These are phyloP conservation scores for Aulostomus chinensis DNA, from an alignment of 2,797 vertebrate species.

Conservation along the genomic window DNA sequence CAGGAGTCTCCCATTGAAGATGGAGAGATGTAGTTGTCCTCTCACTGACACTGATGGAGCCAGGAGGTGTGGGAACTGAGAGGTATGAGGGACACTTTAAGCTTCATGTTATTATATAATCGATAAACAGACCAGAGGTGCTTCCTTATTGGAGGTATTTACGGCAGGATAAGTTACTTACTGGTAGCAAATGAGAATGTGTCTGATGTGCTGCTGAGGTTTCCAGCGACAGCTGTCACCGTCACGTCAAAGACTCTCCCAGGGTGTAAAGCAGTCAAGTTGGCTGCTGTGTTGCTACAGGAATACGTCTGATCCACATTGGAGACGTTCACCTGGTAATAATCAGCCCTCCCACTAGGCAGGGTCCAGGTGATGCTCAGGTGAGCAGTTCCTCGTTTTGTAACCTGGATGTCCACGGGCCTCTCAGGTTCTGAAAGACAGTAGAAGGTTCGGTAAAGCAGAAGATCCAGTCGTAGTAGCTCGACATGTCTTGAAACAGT, in stretches of 20 bases:
- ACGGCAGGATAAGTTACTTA: constrained; percentile 39
- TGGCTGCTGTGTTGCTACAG: rapidly evolving
- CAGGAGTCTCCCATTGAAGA: constrained; percentile 46
- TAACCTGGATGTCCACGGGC: constrained; percentile 13
- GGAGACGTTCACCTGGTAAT: constrained; percentile 38
- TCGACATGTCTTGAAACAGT: too few species aligned
- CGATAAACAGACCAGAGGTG: too few species aligned
- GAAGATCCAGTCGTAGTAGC: not conserved
- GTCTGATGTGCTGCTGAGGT: constrained; percentile 7
- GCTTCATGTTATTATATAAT: too few species aligned
- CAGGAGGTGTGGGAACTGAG: constrained; percentile 65
- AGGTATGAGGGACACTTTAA: constrained; percentile 1
- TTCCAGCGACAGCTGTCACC: constrained; percentile 59
- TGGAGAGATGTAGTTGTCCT: constrained; percentile 50
- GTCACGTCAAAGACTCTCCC: constrained; percentile 57
- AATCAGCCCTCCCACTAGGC: constrained; percentile 25
- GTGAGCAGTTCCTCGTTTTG: constrained; percentile 8
- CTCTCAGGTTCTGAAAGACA: constrained; percentile 53
- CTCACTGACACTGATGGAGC: not conserved
- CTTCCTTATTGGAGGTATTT: too few species aligned
- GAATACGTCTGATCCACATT: not conserved
- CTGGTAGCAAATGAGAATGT: constrained; percentile 48
- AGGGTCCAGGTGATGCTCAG: constrained; percentile 58
- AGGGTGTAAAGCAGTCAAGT: constrained; percentile 21
- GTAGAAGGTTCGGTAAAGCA: too few species aligned